Evolutionary conservation across 2,797 vertebrate genomes (phyloP).

Genomic region (Diplodus sargus): DNA sequence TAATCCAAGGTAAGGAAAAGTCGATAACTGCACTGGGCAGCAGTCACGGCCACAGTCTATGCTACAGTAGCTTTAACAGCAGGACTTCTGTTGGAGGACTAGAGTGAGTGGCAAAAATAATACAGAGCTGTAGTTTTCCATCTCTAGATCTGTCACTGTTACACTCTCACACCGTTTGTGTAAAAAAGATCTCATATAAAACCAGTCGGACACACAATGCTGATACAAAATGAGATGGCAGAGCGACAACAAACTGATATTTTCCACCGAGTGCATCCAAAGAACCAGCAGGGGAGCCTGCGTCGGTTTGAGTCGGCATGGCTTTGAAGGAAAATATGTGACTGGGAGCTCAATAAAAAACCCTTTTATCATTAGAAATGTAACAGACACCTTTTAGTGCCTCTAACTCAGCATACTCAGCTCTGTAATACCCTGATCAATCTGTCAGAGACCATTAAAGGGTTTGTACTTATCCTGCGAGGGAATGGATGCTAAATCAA

Average conservation of each 20-base stretch:
- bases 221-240: constrained; percentile 30
- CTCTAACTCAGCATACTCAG: constrained; percentile 41
- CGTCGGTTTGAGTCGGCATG: constrained; percentile 40
- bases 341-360: constrained; percentile 37
- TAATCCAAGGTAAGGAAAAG: constrained; percentile 78
- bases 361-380: constrained; percentile 58
- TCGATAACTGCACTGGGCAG: constrained; percentile 59
- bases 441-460: constrained; percentile 70
- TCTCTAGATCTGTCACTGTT: constrained; percentile 40
- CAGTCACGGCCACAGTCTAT: constrained; percentile 42
- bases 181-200: constrained; percentile 25
- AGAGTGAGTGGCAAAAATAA: constrained; percentile 40
- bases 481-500: constrained; percentile 68
- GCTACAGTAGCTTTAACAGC: constrained; percentile 65
- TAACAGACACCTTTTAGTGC: constrained; percentile 52
- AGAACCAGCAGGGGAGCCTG: constrained; percentile 22
- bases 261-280: constrained; percentile 46
- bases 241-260: constrained; percentile 19
- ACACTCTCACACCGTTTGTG: constrained; percentile 24
- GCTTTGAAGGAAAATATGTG: constrained; percentile 37
- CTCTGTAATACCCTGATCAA: constrained; percentile 56
- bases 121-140: constrained; percentile 45
- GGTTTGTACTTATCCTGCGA: constrained; percentile 59
- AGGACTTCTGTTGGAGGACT: constrained; percentile 38
- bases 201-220: constrained; percentile 19